Percentiles rank a stretch among this genome's conserved stretches.
Evolutionary conservation across 2,797 vertebrate genomes (phyloP).

Genomic region (Urosaurus nigricauda): DNA sequence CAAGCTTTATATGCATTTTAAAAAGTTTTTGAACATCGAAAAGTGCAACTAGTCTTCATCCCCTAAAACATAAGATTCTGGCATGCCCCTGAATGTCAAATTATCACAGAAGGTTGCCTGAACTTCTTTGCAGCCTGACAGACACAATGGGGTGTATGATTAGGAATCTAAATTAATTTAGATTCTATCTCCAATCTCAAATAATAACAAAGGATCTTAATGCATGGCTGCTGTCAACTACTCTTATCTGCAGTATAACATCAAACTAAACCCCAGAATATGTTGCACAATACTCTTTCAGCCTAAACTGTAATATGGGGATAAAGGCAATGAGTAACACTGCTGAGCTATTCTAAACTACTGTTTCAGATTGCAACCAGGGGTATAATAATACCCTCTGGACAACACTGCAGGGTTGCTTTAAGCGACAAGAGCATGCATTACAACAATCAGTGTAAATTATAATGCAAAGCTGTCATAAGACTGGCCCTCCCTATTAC

Average conservation of each 20-base stretch:
- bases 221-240: background rate
- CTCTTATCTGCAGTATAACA: background rate
- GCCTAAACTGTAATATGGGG: background rate
- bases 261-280: background rate
- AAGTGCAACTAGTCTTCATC: background rate
- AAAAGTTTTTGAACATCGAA: background rate
- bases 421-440: background rate
- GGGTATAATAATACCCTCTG: no score
- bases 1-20: background rate
- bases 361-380: no score
- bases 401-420: no score
- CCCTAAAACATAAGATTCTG: background rate
- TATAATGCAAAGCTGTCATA: background rate
- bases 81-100: background rate
- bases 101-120: background rate
- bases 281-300: background rate
- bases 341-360: no score
- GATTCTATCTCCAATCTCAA: background rate
- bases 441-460: background rate
- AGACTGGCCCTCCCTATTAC: background rate
- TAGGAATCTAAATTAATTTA: background rate
- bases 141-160: no score
- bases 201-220: background rate
- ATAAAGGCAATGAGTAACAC: background rate
- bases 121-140: background rate